Evolutionary conservation across 2,113 vertebrate species (phyloP), one percentile per base, ranked within the genome.

Genomic region (Procavia capensis): DNA sequence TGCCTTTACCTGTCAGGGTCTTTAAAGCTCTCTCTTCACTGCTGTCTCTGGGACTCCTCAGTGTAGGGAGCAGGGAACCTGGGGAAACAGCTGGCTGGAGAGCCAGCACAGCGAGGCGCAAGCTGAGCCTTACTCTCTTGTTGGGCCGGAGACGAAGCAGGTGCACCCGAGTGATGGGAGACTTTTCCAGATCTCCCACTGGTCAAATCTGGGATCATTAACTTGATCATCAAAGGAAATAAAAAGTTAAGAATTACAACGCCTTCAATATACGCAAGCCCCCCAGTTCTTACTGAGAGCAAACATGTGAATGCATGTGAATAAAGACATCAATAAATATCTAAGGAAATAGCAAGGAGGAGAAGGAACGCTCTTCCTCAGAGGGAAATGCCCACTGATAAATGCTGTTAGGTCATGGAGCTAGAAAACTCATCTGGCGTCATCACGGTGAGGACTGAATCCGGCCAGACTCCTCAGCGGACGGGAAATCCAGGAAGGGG

Each of bases 101-200:
- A 11, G 31, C 19, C 20, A 70, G 9, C n/a, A 45, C 45, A 16
- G 91, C 64, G 41, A 72, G 43, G 13, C 1, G 3, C 24, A 20
- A 7, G 1, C 41, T 10, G 39, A 41, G 76, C 76, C n/a, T 5
- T 0, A 5, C 9, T 64, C 2, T 11, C 29, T 43, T 14, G 29
- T 2, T 2, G 47, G 8, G 64, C 34, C 25, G 0, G 61, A 43
- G 45, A 24, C 16, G 0, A 5, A 1, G 64, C 3, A 4, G 2
- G 2, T 0, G 0, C 34, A 14, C 25, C 10, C 24, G 90, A 13
- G 0, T 0, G 7, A 6, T 0, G 0, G 5, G 8, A 9, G 13
- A 36, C 1, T 43, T 19, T 0, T 5, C 3, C 41, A 20, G 78
- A 47, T 4, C 0, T 2, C 36, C 1, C 57, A 1, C 6, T 2